Base-by-base conservation (phyloP, 2,797 vertebrate genomes). In the Tangara arthus region DNA sequence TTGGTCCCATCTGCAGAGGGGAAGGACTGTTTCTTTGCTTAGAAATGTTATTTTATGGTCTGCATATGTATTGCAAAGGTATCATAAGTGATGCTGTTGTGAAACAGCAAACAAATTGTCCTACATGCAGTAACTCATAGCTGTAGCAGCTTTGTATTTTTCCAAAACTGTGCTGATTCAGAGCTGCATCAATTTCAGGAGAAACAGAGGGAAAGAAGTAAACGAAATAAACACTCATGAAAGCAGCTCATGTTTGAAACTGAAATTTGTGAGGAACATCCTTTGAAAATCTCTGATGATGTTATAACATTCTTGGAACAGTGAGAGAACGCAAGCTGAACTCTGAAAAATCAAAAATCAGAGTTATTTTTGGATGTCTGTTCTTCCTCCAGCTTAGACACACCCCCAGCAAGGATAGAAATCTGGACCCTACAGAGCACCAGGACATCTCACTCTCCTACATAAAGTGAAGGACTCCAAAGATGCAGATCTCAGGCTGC, bases 211-310 rank as follows among this genome's bases (percentile, higher is more conserved):
- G 4, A 0, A 53, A 94, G 77, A 70, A 19, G 26, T 46, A 53
- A 90, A 64, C 9, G 16, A 84, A 90, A 77, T 35, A 73, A 95
- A 73, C 18, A 41, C 10, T 50, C 9, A 0, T 15, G 19, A 93
- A 93, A 90, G 70, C 24, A 35, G 46, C 5, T 86, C 63, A 18
- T 6, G 6, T 64, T 49, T 69, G 87, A 97, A 95, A 94, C 66
- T 17, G 66, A 94, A 91, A 94, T 82, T 47, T 30, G 66, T 87
- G 80, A 94, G 73, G 82, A 95, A 87, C 44, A 81, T 93, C 60
- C 66, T 94, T 85, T 77, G 93, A 88, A 91, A 94, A 59, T 73
- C 72, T 92, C 50, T 76, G 73, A 81, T 12, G 34, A 44, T 30
- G 30, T 53, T 87, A 22, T 3, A 83, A 73, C 53, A 34, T 56